A percentile compares a stretch with the other conserved stretches of the same genome.
phyloP scores from a whole-genome alignment of 1,140 invertebrate genomes.

The Heliothis virescens region DNA sequence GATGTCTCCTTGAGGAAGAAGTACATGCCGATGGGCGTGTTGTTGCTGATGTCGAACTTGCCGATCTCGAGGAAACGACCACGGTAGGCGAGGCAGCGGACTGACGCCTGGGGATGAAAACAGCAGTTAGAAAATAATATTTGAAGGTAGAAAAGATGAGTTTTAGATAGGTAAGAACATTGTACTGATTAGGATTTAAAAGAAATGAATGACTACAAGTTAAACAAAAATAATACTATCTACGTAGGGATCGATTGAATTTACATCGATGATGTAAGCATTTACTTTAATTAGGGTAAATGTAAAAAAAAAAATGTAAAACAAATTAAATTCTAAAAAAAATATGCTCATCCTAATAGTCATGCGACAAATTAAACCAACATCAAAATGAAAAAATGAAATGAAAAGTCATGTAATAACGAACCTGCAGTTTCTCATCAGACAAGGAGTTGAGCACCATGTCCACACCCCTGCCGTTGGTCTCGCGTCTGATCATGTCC shows the following conservation, averaged over 20 bases:
- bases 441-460: conserved; percentile 90
- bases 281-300: no score
- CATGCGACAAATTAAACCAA: no score
- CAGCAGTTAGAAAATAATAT: conserved; percentile 21
- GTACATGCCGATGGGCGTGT: conserved; percentile 89
- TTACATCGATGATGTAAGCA: no score
- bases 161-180: neutral
- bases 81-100: conserved; percentile 90
- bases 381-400: no score
- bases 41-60: conserved; percentile 90
- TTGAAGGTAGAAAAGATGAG: conserved; percentile 12
- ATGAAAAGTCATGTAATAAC: no score
- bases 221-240: no score
- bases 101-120: conserved; percentile 87
- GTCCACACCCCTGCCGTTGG: conserved; percentile 89
- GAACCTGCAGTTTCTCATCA: conserved; percentile 88
- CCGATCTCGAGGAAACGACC: conserved; percentile 93
- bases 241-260: no score
- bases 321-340: no score
- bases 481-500: conserved; percentile 86
- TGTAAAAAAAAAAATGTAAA: no score
- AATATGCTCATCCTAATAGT: no score
- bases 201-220: no score
- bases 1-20: conserved; percentile 94
- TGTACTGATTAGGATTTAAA: no score